Percentiles rank a stretch among this genome's conserved stretches.
These are phyloP conservation scores for Ptilorrhoa leucosticta DNA, from an alignment of 2,113 vertebrate species.

Conservation along the genomic window DNA sequence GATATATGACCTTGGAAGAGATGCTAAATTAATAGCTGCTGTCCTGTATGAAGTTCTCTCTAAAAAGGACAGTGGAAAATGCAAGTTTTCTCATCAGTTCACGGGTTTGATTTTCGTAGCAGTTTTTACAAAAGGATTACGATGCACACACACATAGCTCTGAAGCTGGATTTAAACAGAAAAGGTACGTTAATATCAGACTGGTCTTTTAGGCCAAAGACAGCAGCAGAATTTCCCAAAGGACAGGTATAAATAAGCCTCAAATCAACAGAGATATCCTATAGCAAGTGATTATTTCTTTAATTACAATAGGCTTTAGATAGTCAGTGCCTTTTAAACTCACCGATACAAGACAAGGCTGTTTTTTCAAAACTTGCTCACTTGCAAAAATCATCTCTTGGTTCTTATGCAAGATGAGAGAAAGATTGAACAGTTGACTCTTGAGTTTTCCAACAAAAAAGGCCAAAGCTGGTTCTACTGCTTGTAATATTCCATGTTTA, in stretches of 20 bases:
- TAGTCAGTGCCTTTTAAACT: slow-evolving; percentile 74
- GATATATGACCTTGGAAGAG: neutral
- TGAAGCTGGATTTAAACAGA: slow-evolving; percentile 42
- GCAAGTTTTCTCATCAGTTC: neutral
- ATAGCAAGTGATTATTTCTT: slow-evolving; percentile 41
- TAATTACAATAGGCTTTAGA: slow-evolving; percentile 8
- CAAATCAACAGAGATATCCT: slow-evolving; percentile 34
- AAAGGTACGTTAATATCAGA: slow-evolving; percentile 12
- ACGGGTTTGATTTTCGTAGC: neutral
- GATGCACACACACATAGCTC: neutral
- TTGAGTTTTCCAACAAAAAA: slow-evolving; percentile 10
- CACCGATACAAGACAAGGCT: slow-evolving; percentile 82
- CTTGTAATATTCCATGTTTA: neutral
- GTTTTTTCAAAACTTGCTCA: slow-evolving; percentile 88
- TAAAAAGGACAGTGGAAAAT: neutral
- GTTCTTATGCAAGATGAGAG: slow-evolving; percentile 84
- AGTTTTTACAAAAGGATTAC: neutral
- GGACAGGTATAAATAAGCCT: slow-evolving; percentile 15
- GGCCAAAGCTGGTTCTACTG: neutral
- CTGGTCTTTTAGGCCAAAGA: slow-evolving; percentile 7
- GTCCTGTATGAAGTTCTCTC: neutral
- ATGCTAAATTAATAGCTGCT: neutral
- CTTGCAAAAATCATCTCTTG: slow-evolving; percentile 90
- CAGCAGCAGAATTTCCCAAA: slow-evolving; percentile 21
- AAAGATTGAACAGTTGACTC: slow-evolving; percentile 73